Evolutionary conservation across 2,888 invertebrate species (phyloP), one percentile per base, ranked within the genome.

Genomic region (Spisula subtruncata): DNA sequence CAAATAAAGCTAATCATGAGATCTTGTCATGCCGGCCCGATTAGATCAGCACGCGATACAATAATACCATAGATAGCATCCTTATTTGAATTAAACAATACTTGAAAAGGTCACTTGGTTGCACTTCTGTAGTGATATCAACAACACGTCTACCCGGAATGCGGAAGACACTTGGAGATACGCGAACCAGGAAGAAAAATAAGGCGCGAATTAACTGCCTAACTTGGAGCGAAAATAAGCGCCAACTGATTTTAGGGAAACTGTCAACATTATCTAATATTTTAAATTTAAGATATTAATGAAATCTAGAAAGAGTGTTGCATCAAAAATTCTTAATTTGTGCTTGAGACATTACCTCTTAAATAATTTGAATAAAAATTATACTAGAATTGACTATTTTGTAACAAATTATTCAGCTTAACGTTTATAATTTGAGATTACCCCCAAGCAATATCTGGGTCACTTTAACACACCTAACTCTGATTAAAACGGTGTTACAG

Each of bases 151-250:
- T 66, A 66, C 60, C 60, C 60, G 81, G 81, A 81, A 81, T 54
- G 81, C 25, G 81, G 81, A 81, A 81, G 81, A 54, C 51, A 51
- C 54, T 54, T 54, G 54, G 10, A 41, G 41, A 41, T 41, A 81
- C 29, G 29, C 4, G n/a, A 46, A 81, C 81, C 81, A 81, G 81
- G 81, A 81, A 81, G 81, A 81, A 54, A 81, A 81, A 81, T 4
- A 25, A 66, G 25, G 60, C 60, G n/a, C 8, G n/a, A 46, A 29
- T 2, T 29, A 54, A 14, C n/a, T 29, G 81, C 81, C 51, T 81
- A 81, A 81, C 81, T 81, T 66, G 60, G 25, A n/a, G 25, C 60
- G n/a, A n/a, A 66, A 66, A 66, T 25, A 25, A n/a, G 8, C 60
- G 60, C 5, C 5, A n/a, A n/a, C 60, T 25, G 12, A 12, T 66